Evolutionary conservation across 1,140 invertebrate genomes (phyloP), one percentile per base, ranked within the genome.

Genomic region (Myzus persicae): DNA sequence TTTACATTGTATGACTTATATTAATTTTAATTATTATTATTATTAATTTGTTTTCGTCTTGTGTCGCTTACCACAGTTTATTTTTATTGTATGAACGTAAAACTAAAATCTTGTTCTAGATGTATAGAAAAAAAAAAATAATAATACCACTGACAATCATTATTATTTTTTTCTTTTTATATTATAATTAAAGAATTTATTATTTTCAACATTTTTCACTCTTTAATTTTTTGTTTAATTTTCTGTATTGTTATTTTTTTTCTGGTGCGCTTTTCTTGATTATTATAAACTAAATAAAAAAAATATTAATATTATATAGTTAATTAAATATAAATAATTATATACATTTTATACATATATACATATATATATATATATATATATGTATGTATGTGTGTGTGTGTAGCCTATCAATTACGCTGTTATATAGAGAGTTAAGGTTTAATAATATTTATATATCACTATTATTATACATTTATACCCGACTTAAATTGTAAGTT

Each of bases 391-490:
- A 36, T 81, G 48, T 82, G 26, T 92, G n/a, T 42, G 20, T 67
- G 24, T 92, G 90, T 92, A 92, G 90, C 90, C 67, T 93, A 54
- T 93, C 81, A 82, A n/a, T 46, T 81, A 93, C 1, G 91, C 76
- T 93, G 91, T 93, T 93, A 93, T 93, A 93, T 93, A 93, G 81
- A 93, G 31, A 90, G 44, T 93, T 93, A 93, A 93, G 91, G 81
- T 93, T 93, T 84, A 93, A 93, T 93, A 84, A 81, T 46, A 90
- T 90, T 90, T 90, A 90, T 90, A 67, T 90, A 90, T 90, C 89
- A 90, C 89, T 90, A 90, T 90, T 90, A 90, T 90, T 90, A 90
- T 90, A 90, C 89, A 90, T 90, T 90, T 90, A 90, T 90, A 90
- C 40, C 51, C 89, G 20, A 48, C 20, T 81, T 91, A 91, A 91